Base-by-base conservation (phyloP, 2,888 invertebrate species). In the Brachypalpus laphriformis region DNA sequence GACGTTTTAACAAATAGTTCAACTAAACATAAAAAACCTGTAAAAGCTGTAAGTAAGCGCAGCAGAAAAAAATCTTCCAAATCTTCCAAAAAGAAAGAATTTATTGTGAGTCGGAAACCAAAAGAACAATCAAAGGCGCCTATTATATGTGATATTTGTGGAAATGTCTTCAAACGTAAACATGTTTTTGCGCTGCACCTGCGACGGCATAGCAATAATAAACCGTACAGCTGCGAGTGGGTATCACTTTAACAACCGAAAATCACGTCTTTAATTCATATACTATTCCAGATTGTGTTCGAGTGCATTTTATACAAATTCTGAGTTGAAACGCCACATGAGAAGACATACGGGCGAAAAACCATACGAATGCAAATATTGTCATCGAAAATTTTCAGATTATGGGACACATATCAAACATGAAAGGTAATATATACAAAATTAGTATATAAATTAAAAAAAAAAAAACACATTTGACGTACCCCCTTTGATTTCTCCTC, bases 281-380 rank as follows among this genome's bases (percentile, higher is more conserved):
- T 20, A 9, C n/a, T 34, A 5, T 45, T 66, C n/a, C 11, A 82
- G 85, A 72, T 40, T 81, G 16, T 85, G 85, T 49, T 54, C 68
- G 11, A 80, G 70, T 14, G 68, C 31, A 4, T 82, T 82, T 56
- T 66, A 71, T 18, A 81, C 85, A 7, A 70, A 57, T 40, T 65
- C 82, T 8, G 81, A 86, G 40, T 40, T 86, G 2, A 76, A 75
- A 42, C 65, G 75, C 1, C 85, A 86, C 31, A 81, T 86, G 76
- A 70, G 85, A 45, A 49, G 70, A 25, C 85, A 86, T 37, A 86
- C 85, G 8, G 85, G 85, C 3, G 85, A 86, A 49, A 86, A 86
- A 31, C 85, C 85, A 0, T 86, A 81, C 18, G 54, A 75, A 42
- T 86, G 85, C 9, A 31, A 54, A 37, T 56, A 71, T 28, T 86